Percentiles rank a stretch among this genome's conserved stretches.
Conservation (phyloP, 2,888 invertebrate species). For the Herminia tarsipennalis region DNA sequence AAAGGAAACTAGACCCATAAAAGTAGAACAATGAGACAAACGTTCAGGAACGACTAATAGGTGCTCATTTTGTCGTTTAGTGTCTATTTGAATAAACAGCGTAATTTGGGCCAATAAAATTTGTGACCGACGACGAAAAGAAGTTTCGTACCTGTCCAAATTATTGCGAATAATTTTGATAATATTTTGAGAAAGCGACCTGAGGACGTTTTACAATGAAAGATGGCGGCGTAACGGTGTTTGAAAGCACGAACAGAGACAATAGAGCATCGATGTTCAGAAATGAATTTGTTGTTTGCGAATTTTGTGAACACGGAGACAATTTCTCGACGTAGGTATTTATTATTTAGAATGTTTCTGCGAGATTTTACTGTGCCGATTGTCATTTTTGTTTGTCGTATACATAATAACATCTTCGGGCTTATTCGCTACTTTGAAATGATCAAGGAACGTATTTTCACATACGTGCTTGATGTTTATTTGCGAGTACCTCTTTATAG, state of each 20-base stretch:
- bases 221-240: slow-evolving; percentile 44
- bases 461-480: no score
- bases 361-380: slow-evolving; percentile 5
- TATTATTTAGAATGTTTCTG: slow-evolving; percentile 19
- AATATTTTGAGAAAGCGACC: slow-evolving; percentile 35
- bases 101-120: slow-evolving; percentile 49
- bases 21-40: slow-evolving; percentile 26
- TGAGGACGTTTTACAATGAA: slow-evolving; percentile 35
- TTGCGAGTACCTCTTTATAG: no score
- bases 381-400: slow-evolving; percentile 4
- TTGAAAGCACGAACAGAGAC: slow-evolving; percentile 35
- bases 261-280: slow-evolving; percentile 41
- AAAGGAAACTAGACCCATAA: slow-evolving; percentile 29
- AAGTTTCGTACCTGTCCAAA: slow-evolving; percentile 26
- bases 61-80: slow-evolving; percentile 36
- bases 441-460: no score
- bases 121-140: slow-evolving; percentile 30
- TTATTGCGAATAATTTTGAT: slow-evolving; percentile 41
- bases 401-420: neutral
- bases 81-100: slow-evolving; percentile 44
- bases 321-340: slow-evolving; percentile 20
- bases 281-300: slow-evolving; percentile 44
- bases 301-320: slow-evolving; percentile 34
- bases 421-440: neutral
- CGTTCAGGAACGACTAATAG: slow-evolving; percentile 33